Base-by-base conservation (phyloP, 2,888 invertebrate species). In the Ophioninae sp. region DNA sequence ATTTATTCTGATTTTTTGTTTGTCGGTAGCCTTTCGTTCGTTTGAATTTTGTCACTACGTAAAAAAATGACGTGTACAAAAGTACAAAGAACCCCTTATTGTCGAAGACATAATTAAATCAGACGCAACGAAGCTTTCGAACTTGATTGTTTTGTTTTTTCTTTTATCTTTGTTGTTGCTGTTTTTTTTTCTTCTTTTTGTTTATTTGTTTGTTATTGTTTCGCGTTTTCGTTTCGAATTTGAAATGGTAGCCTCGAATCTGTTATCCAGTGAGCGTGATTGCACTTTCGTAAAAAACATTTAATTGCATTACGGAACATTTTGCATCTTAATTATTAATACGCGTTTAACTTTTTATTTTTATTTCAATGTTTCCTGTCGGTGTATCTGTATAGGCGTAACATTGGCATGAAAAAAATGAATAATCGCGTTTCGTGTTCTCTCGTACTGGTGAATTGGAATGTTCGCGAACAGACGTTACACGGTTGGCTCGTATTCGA, bases 51-150 rank as follows among this genome's bases (percentile, higher is more conserved):
- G 30, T 56, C 81, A 86, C 85, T 87, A 88, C 88, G 86, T 86
- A 87, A 90, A 88, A 87, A 87, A 87, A 83, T 87, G 85, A 87
- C 86, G 72, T 84, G 77, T 88, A 88, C 87, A 90, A 90, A 89
- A 89, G 89, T 91, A 91, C 88, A 90, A 90, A 91, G 81, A 88
- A 90, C 85, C 84, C 88, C 88, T 91, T 91, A 91, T 91, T 91
- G 91, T 91, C 91, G 84, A 88, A 88, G 86, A 82, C 82, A 88
- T 72, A 81, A 81, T 75, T 30, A 81, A 84, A 72, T 58, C 61
- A 81, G 78, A 84, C 79, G 67, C 78, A 78, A 81, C 77, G 64
- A 83, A 83, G 80, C 73, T 73, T 37, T 73, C 58, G 63, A 76
- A 73, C 65, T 63, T 44, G 39, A 76, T 64, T 3, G 63, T 63